These are phyloP conservation scores for Saccostrea glomerata DNA, from an alignment of 1,140 invertebrate species.

Conservation along the genomic window DNA sequence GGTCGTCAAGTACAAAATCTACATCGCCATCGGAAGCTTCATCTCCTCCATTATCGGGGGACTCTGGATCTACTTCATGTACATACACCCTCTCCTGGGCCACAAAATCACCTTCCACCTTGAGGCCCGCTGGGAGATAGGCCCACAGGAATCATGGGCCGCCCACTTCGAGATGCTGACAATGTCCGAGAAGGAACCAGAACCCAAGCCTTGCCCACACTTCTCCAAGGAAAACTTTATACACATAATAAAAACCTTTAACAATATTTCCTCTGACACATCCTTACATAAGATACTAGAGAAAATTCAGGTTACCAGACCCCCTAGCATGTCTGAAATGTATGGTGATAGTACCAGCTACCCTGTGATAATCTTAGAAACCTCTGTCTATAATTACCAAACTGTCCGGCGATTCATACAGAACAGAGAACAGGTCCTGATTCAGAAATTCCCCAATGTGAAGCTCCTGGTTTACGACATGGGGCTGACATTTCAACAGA, in stretches of 20 bases:
- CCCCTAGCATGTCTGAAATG: not conserved
- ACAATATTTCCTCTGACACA: not conserved
- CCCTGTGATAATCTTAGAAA: not conserved
- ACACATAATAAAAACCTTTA: conserved; percentile 12
- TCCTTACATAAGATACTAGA: not conserved
- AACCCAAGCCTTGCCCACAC: not conserved
- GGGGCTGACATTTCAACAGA: conserved; percentile 43
- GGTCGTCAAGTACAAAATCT: conserved; percentile 5
- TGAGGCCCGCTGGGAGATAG: not conserved
- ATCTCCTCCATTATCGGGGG: not conserved
- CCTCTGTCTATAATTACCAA: not conserved
- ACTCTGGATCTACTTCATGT: conserved; percentile 41
- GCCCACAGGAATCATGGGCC: not conserved
- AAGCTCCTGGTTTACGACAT: conserved; percentile 29
- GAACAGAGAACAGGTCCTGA: not conserved
- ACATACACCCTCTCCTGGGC: not conserved
- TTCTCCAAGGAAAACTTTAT: conserved; percentile 20
- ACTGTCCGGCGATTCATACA: not conserved
- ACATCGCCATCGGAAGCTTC: not conserved
- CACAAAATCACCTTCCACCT: not conserved
- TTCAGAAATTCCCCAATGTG: not conserved
- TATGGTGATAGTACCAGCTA: not conserved
- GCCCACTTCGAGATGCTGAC: conserved; percentile 10
- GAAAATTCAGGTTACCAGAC: not conserved
- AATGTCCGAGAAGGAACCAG: not conserved